Evolutionary conservation across 37 sponge, comb jelly and placozoan species (phyloP).

Genomic region (Bolinopsis microptera): DNA sequence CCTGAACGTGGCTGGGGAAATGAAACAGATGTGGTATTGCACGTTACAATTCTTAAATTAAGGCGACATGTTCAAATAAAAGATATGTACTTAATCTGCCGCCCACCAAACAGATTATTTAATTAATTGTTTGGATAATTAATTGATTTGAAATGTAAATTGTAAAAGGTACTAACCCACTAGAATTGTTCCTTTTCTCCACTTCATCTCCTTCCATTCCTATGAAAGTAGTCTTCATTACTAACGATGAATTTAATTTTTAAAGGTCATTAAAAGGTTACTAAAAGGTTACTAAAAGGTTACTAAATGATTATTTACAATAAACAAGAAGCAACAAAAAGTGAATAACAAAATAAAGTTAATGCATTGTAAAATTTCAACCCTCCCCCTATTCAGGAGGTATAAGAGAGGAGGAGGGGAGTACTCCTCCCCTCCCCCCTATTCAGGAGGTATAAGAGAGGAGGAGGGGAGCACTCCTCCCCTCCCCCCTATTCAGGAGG

Average conservation of each 20-base stretch:
- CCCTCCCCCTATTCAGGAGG: background rate
- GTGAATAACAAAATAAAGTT: background rate
- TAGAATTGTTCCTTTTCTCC: background rate
- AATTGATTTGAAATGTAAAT: background rate
- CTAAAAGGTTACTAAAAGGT: background rate
- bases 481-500: too few species aligned
- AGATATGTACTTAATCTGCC: too few species aligned
- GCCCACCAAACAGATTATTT: too few species aligned
- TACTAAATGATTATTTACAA: background rate
- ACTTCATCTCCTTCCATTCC: background rate
- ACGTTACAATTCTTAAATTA: too few species aligned
- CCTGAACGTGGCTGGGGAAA: too few species aligned
- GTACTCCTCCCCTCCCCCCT: too few species aligned
- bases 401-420: too few species aligned
- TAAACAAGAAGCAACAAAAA: background rate
- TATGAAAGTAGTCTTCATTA: background rate
- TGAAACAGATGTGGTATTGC: background rate
- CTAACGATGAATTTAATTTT: background rate
- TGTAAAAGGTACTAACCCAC: background rate
- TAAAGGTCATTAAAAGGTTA: background rate
- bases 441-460: too few species aligned
- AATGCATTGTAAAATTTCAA: too few species aligned
- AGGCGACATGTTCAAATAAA: background rate
- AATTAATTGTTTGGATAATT: too few species aligned
- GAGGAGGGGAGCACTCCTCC: too few species aligned